Evolutionary conservation across 2,888 invertebrate genomes (phyloP).

Genomic region (Erebia epiphron): DNA sequence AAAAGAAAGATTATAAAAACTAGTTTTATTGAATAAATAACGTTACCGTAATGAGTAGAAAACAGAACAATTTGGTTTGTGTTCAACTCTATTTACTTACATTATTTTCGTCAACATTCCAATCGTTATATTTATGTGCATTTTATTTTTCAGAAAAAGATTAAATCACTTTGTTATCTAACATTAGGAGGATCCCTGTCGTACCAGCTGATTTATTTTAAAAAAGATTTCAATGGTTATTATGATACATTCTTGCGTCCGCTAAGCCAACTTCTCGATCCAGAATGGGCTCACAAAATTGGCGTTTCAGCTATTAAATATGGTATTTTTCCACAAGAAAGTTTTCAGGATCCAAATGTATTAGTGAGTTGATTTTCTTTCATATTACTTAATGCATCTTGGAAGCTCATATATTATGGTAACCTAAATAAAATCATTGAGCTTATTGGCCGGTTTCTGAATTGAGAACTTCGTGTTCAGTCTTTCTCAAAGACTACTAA

Average conservation of each 20-base stretch:
- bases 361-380: slow-evolving; percentile 78
- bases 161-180: slow-evolving; percentile 86
- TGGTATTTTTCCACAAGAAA: slow-evolving; percentile 86
- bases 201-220: slow-evolving; percentile 87
- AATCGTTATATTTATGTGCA: not conserved
- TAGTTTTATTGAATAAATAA: not conserved
- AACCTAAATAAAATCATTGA: not conserved
- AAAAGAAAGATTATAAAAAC: not conserved
- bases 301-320: slow-evolving; percentile 90
- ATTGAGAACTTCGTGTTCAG: too few relatives aligned
- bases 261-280: slow-evolving; percentile 85
- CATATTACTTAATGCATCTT: not conserved
- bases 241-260: slow-evolving; percentile 90
- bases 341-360: slow-evolving; percentile 83
- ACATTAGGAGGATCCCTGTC: slow-evolving; percentile 85
- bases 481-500: too few relatives aligned
- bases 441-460: too few relatives aligned
- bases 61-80: slow-evolving; percentile 44
- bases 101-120: not conserved
- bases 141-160: slow-evolving; percentile 82
- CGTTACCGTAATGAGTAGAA: slow-evolving; percentile 40
- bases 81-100: not conserved
- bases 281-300: slow-evolving; percentile 92
- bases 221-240: slow-evolving; percentile 90
- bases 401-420: not conserved